Conservation (phyloP, 2,113 vertebrate genomes). For the Uropsilus gracilis region DNA sequence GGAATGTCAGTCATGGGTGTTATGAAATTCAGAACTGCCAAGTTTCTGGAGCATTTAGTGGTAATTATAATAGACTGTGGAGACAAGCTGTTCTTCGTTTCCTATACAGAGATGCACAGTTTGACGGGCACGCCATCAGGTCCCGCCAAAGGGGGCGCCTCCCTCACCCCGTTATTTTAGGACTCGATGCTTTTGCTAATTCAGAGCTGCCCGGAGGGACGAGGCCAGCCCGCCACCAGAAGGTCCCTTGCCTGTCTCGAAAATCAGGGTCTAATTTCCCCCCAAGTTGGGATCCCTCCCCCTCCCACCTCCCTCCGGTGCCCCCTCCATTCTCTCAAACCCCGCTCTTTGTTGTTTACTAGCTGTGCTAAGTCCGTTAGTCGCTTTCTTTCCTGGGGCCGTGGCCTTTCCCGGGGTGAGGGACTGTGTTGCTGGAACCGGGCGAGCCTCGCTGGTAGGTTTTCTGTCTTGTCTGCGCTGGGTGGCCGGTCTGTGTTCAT, state of each 20-base stretch:
- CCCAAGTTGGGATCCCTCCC: no score
- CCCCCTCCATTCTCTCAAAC: no score
- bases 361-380: no score
- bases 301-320: no score
- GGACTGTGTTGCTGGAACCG: no score
- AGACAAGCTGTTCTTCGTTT: slow-evolving; percentile 85
- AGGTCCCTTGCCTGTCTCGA: slow-evolving; percentile 61
- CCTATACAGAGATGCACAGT: slow-evolving; percentile 74
- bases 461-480: no score
- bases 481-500: no score
- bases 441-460: no score
- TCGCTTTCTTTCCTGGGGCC: no score
- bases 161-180: no score
- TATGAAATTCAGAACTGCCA: slow-evolving; percentile 85
- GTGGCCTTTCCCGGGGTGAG: no score
- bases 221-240: not conserved
- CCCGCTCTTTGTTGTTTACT: no score
- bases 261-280: slow-evolving; percentile 18
- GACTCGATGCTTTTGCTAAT: slow-evolving; percentile 43
- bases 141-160: slow-evolving; percentile 50
- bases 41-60: slow-evolving; percentile 82
- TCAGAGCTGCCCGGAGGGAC: slow-evolving; percentile 21
- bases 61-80: slow-evolving; percentile 84
- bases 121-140: slow-evolving; percentile 76
- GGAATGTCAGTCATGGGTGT: slow-evolving; percentile 84